These are phyloP conservation scores for Diceros bicornis DNA, from an alignment of 2,797 vertebrate genomes.

Conservation along the genomic window DNA sequence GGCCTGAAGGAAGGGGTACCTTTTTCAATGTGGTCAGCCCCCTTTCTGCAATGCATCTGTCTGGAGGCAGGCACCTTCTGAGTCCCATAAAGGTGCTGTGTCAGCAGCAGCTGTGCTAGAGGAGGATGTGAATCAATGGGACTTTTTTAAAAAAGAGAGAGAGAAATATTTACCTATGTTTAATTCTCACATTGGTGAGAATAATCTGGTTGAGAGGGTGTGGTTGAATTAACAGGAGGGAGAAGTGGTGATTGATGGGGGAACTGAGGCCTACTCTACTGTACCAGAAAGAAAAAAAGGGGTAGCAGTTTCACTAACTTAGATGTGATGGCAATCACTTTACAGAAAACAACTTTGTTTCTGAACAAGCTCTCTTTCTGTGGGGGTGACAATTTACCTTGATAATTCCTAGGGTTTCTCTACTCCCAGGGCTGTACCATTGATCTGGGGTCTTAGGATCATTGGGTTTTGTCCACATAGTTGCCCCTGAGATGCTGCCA, in stretches of 20 bases:
- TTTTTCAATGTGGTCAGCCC: neutral
- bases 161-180: neutral
- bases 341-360: neutral
- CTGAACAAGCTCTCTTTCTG: neutral
- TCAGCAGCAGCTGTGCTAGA: neutral
- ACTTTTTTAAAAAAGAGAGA: neutral
- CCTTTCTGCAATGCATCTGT: neutral
- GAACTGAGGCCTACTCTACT: neutral
- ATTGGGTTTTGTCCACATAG: neutral
- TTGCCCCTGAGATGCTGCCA: neutral
- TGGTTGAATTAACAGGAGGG: neutral
- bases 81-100: neutral
- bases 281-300: neutral
- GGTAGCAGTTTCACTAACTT: neutral
- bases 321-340: neutral
- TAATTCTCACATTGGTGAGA: neutral
- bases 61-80: neutral
- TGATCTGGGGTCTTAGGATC: neutral
- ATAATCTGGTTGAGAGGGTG: neutral
- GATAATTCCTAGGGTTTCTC: constrained; percentile 1
- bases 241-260: neutral
- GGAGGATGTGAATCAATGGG: neutral
- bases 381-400: neutral
- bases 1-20: neutral
- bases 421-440: neutral